A percentile compares a stretch with the other conserved stretches of the same genome.
Evolutionary conservation across 53 echinoderm and acorn worm genomes (phyloP).

Genomic region (Patiria pectinifera): DNA sequence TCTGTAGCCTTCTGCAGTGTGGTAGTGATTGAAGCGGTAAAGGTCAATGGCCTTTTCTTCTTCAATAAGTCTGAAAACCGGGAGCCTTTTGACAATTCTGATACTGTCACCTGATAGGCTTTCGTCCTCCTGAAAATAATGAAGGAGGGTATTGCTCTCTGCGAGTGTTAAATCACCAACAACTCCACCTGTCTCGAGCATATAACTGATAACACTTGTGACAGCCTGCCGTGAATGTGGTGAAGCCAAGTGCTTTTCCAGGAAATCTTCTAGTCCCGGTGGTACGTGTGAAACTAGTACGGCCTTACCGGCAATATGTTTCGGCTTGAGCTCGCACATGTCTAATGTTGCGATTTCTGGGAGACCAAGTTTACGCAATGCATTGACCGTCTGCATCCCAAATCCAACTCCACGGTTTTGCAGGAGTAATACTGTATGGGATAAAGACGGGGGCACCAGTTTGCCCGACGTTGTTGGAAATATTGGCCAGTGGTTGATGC

Average conservation of each 20-base stretch:
- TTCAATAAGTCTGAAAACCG: conserved; percentile 1
- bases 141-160: conserved; percentile 27
- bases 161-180: not conserved
- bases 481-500: conserved; percentile 56
- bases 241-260: conserved; percentile 5
- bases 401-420: not conserved
- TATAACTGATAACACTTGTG: not conserved
- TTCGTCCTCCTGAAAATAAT: conserved; percentile 57
- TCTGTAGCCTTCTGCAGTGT: conserved; percentile 15
- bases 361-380: conserved; percentile 37
- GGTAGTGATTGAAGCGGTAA: conserved; percentile 14
- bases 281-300: not conserved
- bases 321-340: no score
- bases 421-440: conserved; percentile 23
- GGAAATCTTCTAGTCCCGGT: not conserved
- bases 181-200: not conserved
- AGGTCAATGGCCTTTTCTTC: conserved; percentile 1
- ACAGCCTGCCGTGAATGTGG: not conserved
- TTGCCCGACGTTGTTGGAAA: conserved; percentile 35
- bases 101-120: conserved; percentile 18
- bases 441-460: conserved; percentile 13
- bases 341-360: not conserved
- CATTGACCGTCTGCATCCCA: not conserved
- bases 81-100: conserved; percentile 27
- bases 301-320: no score